Evolutionary conservation across 2,888 invertebrate species (phyloP), one percentile per base, ranked within the genome.

Genomic region (Uloborus plumipes): DNA sequence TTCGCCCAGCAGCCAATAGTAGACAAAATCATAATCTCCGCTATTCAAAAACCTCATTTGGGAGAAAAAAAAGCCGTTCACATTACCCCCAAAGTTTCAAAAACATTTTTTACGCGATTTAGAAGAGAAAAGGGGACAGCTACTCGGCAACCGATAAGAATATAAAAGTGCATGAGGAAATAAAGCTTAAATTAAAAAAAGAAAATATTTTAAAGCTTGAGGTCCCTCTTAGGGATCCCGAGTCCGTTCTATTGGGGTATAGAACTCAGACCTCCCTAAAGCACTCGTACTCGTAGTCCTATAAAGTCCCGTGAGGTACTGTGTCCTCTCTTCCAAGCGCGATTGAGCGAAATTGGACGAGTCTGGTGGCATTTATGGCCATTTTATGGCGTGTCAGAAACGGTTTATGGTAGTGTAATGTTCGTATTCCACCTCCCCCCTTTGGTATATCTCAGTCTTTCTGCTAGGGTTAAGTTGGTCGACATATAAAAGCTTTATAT

Each of bases 401-500:
- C 71, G 77, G 71, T 83, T 83, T 83, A 83, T 76, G 77, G 76
- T 73, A 76, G 82, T 83, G 81, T 75, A 81, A 81, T 81, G 81
- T 81, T 81, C 78, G 65, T 69, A 51, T 61, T 72, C 53, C 79
- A 72, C 79, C 66, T 61, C 69, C 61, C 66, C 31, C 72, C 64
- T 74, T 53, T 59, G 66, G 69, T 58, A 74, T 74, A 74, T 59
- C 69, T 70, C 73, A 70, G 69, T 70, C 74, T 75, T 70, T 64
- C 75, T 61, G 55, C 75, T 26, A 65, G 58, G 73, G 81, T 75
- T 81, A 81, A 81, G 81, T 75, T 81, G 69, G 75, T 65, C 69
- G 74, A 81, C 81, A 75, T 81, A 81, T 81, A 75, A 80, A 81
- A 81, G 81, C 81, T 81, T 81, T 71, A 75, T 81, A 81, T 81